phyloP scores from a whole-genome alignment of 2,888 invertebrate genomes.

The Lapara coniferarum region DNA sequence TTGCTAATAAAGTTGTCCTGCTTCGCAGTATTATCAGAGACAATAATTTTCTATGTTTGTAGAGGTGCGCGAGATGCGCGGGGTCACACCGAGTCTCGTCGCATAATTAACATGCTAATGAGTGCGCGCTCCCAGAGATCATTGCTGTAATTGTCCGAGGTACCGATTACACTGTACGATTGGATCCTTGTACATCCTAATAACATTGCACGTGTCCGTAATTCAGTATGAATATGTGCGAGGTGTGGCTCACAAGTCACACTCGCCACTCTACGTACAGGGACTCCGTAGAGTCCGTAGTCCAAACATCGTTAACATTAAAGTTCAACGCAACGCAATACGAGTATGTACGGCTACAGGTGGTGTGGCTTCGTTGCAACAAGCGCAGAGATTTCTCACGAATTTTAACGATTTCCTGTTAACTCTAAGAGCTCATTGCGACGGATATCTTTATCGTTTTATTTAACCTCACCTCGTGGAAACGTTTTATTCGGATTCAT shows the following conservation, averaged over 20 bases:
- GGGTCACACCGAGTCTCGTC: slow-evolving; percentile 57
- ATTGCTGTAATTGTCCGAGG: slow-evolving; percentile 75
- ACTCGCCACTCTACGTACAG: slow-evolving; percentile 7
- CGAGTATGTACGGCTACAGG: slow-evolving; percentile 38
- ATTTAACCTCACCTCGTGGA: slow-evolving; percentile 63
- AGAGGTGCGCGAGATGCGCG: slow-evolving; percentile 39
- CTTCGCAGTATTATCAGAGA: slow-evolving; percentile 49
- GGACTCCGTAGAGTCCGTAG: slow-evolving; percentile 4
- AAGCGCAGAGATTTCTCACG: slow-evolving; percentile 71
- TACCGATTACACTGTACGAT: slow-evolving; percentile 69
- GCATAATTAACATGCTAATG: slow-evolving; percentile 82
- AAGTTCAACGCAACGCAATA: slow-evolving; percentile 1
- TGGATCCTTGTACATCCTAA: slow-evolving; percentile 57
- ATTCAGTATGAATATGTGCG: neutral
- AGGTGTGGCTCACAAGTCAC: neutral
- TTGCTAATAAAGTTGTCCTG: slow-evolving; percentile 7
- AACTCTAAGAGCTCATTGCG: slow-evolving; percentile 60
- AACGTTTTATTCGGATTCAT: slow-evolving; percentile 60
- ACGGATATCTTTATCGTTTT: slow-evolving; percentile 74
- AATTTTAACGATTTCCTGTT: slow-evolving; percentile 81
- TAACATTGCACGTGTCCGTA: slow-evolving; percentile 50
- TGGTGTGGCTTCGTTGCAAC: slow-evolving; percentile 43
- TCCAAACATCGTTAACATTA: neutral
- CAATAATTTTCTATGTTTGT: slow-evolving; percentile 52
- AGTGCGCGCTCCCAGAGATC: slow-evolving; percentile 73